phyloP scores from a whole-genome alignment of 1,140 invertebrate species.

The Drosophila lini region DNA sequence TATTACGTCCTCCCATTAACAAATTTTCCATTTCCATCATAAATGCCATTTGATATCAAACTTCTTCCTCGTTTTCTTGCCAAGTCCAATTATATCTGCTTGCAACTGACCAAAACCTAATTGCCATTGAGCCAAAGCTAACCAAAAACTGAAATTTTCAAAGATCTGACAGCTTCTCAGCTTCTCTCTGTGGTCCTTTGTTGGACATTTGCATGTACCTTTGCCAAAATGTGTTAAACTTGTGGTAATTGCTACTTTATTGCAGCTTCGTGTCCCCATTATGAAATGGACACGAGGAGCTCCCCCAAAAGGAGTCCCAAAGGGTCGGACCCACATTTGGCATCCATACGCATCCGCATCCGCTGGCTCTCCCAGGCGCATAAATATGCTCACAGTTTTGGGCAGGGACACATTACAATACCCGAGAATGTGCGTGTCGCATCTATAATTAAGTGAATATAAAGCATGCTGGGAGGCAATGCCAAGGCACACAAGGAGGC shows the following conservation, averaged over 20 bases:
- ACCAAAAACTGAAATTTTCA: not conserved
- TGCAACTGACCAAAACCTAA: constrained; percentile 4
- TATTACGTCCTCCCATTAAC: too few relatives aligned
- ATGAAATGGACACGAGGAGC: constrained; percentile 43
- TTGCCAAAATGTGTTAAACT: constrained; percentile 33
- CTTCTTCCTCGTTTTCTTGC: too few relatives aligned
- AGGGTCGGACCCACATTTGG: not conserved
- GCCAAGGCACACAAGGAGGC: constrained; percentile 31
- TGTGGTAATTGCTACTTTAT: constrained; percentile 72
- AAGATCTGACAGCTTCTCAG: not conserved
- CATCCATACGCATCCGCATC: constrained; percentile 4
- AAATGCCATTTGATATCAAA: not conserved
- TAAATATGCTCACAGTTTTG: constrained; percentile 34
- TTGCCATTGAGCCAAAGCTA: constrained; percentile 1
- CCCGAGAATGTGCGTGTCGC: constrained; percentile 63
- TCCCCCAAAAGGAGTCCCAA: constrained; percentile 12
- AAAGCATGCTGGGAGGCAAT: constrained; percentile 21
- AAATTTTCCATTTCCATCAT: not conserved
- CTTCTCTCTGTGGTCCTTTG: constrained; percentile 1
- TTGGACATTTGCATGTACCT: constrained; percentile 28
- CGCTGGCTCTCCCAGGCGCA: constrained; percentile 4
- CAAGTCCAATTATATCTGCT: constrained; percentile 3
- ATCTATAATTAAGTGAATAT: constrained; percentile 82
- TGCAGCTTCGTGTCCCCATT: constrained; percentile 40
- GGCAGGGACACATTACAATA: constrained; percentile 32